Conservation (phyloP, 35 echinoderm and acorn worm species). For the Diadema setosum region DNA sequence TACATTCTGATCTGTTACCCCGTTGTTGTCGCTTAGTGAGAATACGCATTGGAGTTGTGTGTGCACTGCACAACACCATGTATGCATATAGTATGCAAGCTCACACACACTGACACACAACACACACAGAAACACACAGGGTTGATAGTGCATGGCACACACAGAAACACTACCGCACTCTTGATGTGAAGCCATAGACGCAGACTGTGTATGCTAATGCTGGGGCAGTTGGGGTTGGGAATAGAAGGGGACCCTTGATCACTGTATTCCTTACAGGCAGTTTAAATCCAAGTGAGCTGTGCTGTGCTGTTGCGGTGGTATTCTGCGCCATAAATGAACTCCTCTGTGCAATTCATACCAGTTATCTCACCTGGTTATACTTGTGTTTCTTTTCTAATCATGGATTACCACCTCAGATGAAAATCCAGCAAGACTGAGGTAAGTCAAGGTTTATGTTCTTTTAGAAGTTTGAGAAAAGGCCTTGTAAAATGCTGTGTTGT, state of each 20-base stretch:
- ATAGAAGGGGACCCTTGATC: not conserved
- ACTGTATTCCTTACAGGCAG: not conserved
- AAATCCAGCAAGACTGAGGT: not conserved
- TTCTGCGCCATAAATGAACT: not conserved
- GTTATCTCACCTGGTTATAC: not conserved
- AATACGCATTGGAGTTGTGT: too few species aligned
- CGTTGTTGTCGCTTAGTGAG: too few species aligned
- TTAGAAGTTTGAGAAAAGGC: too few species aligned
- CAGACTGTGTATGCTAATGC: not conserved
- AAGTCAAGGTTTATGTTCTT: too few species aligned
- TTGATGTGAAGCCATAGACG: not conserved
- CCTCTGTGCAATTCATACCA: not conserved
- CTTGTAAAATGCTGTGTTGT: too few species aligned
- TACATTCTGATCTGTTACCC: too few species aligned
- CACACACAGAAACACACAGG: not conserved
- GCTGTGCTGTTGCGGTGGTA: not conserved
- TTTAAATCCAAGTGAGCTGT: not conserved
- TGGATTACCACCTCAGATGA: constrained; percentile 6
- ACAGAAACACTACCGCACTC: not conserved
- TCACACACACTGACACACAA: not conserved
- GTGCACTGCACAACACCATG: too few species aligned
- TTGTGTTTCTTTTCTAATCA: constrained; percentile 5
- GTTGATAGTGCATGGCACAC: not conserved
- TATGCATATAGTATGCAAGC: too few species aligned
- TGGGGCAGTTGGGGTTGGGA: not conserved